A percentile compares a stretch with the other conserved stretches of the same genome.
These are phyloP conservation scores for Bombus ignitus DNA, from an alignment of 1,140 invertebrate species.

Conservation along the genomic window DNA sequence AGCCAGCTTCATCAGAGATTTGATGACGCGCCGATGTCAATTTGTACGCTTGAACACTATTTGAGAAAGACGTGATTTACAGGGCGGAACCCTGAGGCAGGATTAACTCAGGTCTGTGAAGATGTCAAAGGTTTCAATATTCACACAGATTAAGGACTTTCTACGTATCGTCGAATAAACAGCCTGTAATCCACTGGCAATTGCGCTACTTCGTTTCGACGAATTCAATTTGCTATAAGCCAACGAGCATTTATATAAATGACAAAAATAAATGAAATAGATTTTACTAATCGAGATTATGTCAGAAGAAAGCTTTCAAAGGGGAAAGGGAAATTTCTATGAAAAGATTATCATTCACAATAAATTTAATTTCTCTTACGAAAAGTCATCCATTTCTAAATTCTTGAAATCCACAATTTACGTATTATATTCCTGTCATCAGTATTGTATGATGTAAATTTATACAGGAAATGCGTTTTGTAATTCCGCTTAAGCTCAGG, in stretches of 20 bases:
- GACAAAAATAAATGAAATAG: neutral
- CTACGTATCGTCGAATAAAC: neutral
- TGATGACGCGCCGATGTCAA: neutral
- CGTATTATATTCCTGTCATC: neutral
- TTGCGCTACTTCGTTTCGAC: neutral
- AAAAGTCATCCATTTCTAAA: neutral
- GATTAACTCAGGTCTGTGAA: slow-evolving; percentile 12
- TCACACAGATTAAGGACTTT: slow-evolving; percentile 13
- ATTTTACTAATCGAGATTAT: neutral
- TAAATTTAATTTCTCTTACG: neutral
- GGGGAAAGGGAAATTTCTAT: neutral
- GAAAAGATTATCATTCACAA: neutral
- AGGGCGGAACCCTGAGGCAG: neutral
- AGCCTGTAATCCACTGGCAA: neutral
- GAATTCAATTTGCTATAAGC: neutral
- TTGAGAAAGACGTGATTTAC: slow-evolving; percentile 8
- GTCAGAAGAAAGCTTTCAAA: neutral
- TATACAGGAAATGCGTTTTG: neutral
- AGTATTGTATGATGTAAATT: neutral
- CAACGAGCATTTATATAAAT: neutral
- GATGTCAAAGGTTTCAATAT: slow-evolving; percentile 18
- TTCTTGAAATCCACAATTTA: neutral
- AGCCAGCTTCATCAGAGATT: slow-evolving; percentile 16
- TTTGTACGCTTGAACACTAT: slow-evolving; percentile 12
- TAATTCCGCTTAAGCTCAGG: slow-evolving; percentile 14